phyloP scores from a whole-genome alignment of 2,797 vertebrate genomes.

The Columba guinea region DNA sequence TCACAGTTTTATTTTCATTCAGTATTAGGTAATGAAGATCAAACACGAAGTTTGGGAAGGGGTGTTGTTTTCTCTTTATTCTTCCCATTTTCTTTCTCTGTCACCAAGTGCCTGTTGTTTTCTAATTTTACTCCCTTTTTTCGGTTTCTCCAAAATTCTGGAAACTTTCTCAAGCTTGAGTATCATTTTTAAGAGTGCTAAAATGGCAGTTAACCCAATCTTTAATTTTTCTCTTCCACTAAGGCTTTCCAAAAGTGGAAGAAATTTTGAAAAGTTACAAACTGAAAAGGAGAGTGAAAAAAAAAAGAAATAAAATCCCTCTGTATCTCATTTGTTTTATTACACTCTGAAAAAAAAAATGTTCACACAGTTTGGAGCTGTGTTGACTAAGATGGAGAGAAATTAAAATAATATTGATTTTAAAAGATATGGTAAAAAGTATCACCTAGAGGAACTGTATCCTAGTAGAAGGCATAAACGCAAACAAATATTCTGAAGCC shows the following conservation, averaged over 20 bases:
- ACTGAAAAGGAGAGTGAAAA: background rate
- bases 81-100: background rate
- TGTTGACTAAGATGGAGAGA: background rate
- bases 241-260: background rate
- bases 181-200: background rate
- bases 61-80: background rate
- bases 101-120: background rate
- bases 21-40: background rate
- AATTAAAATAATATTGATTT: background rate
- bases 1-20: background rate
- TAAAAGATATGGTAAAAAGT: background rate
- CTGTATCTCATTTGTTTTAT: background rate
- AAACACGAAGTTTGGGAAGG: accelerated
- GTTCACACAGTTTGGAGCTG: background rate
- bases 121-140: background rate
- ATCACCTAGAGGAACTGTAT: background rate
- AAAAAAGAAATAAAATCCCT: background rate
- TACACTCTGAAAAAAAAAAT: background rate
- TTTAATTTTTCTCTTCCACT: background rate
- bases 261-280: background rate
- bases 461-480: background rate
- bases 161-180: background rate
- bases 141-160: background rate
- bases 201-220: background rate
- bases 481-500: background rate